phyloP scores from a whole-genome alignment of 2,797 vertebrate species.

The Crossoptilon crossoptilon region DNA sequence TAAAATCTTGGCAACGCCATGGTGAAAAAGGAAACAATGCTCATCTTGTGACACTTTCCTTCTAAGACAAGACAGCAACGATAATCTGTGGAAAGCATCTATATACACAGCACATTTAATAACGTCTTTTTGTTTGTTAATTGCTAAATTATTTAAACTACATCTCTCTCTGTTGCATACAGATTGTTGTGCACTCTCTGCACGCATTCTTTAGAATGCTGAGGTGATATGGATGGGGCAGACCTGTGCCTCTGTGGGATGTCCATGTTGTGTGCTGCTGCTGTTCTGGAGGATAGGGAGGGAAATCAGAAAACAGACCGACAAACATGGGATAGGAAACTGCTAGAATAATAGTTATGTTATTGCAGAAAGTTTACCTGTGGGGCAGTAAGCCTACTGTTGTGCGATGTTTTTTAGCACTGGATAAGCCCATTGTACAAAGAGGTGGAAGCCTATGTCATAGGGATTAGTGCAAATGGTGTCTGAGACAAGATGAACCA shows the following conservation, averaged over 20 bases:
- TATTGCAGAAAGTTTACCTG: background rate
- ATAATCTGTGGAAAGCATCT: constrained; percentile 1
- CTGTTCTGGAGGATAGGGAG: no score
- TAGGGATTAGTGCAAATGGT: background rate
- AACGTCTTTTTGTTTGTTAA: constrained; percentile 35
- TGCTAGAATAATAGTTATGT: background rate
- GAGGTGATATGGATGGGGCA: background rate
- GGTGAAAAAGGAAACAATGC: constrained; percentile 15
- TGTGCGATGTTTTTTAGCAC: background rate
- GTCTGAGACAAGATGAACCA: background rate
- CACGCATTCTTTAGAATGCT: background rate
- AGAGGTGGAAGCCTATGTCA: background rate
- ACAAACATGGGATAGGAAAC: background rate
- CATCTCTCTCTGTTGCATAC: background rate
- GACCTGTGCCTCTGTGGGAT: background rate
- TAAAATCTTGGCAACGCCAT: background rate
- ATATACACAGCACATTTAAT: constrained; percentile 16
- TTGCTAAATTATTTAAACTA: constrained; percentile 50
- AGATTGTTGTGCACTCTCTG: background rate
- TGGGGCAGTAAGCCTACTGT: background rate
- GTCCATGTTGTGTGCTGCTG: background rate
- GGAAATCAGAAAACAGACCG: background rate
- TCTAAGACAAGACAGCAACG: constrained; percentile 27
- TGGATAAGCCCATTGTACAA: background rate
- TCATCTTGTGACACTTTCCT: constrained; percentile 18